Conservation (phyloP, 2,888 invertebrate species). For the Metellina segmentata region DNA sequence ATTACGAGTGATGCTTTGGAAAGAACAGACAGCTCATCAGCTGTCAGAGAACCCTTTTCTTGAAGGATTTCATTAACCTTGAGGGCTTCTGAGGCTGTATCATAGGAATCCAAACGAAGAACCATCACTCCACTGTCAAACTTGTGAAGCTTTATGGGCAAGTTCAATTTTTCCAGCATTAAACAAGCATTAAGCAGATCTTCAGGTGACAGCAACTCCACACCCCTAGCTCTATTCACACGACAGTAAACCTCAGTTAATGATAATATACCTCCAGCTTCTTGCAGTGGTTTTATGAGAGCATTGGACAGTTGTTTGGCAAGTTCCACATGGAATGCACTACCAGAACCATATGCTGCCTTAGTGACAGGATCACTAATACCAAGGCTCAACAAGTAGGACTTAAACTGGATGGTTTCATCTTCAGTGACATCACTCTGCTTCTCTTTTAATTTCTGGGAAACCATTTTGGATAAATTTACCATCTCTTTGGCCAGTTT, state of each 20-base stretch:
- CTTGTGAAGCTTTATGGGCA: constrained; percentile 84
- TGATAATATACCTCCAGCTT: constrained; percentile 97
- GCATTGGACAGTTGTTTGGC: constrained; percentile 92
- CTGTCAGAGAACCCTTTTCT: constrained; percentile 87
- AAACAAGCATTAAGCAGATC: constrained; percentile 96
- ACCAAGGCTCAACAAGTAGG: constrained; percentile 96
- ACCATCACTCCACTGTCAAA: constrained; percentile 98
- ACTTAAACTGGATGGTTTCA: constrained; percentile 96
- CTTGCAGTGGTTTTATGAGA: constrained; percentile 88
- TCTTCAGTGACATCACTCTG: constrained; percentile 98
- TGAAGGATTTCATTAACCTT: constrained; percentile 81
- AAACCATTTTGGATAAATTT: constrained; percentile 92
- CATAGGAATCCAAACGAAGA: constrained; percentile 88
- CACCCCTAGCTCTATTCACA: constrained; percentile 96
- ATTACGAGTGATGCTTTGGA: constrained; percentile 92
- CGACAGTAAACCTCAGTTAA: constrained; percentile 98
- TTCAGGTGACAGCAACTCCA: constrained; percentile 96
- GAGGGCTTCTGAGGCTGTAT: constrained; percentile 82
- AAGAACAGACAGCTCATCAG: constrained; percentile 92
- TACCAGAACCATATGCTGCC: constrained; percentile 91
- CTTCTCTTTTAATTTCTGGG: constrained; percentile 94
- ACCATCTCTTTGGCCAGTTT: constrained; percentile 99
- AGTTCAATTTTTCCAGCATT: constrained; percentile 83
- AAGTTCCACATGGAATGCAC: constrained; percentile 90
- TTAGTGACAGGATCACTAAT: constrained; percentile 99